Evolutionary conservation across 2,888 invertebrate species (phyloP).

Genomic region (Ellobium chinense): DNA sequence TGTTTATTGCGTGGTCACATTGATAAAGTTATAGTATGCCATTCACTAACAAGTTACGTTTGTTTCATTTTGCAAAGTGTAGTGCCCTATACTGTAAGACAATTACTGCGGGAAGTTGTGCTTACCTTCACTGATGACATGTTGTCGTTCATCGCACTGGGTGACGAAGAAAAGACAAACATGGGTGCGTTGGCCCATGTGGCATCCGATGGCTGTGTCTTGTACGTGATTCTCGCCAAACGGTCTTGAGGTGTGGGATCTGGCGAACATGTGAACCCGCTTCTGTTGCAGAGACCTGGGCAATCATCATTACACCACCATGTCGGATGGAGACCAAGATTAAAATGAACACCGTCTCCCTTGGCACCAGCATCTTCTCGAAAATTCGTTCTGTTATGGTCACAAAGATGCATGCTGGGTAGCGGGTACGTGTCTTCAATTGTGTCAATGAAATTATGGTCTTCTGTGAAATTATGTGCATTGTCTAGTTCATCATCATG

Average conservation of each 20-base stretch:
- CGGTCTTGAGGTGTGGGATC: constrained; percentile 31
- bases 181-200: constrained; percentile 22
- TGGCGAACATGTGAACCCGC: not conserved
- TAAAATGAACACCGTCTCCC: constrained; percentile 26
- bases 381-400: not conserved
- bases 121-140: constrained; percentile 16
- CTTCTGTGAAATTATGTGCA: not conserved
- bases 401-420: not conserved
- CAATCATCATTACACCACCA: constrained; percentile 23
- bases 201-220: constrained; percentile 28
- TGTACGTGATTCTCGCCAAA: constrained; percentile 35
- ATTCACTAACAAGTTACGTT: too few species aligned
- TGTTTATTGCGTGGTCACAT: too few species aligned
- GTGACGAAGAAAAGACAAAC: constrained; percentile 26
- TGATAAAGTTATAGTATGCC: too few species aligned
- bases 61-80: too few species aligned
- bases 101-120: too few species aligned
- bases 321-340: constrained; percentile 15
- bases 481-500: not conserved
- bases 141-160: not conserved
- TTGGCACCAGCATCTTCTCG: constrained; percentile 15
- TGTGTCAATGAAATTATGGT: constrained; percentile 18
- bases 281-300: not conserved
- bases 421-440: constrained; percentile 26
- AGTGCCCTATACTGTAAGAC: too few species aligned